These are phyloP conservation scores for Drosophila rubida DNA, from an alignment of 2,888 invertebrate species.

Conservation along the genomic window DNA sequence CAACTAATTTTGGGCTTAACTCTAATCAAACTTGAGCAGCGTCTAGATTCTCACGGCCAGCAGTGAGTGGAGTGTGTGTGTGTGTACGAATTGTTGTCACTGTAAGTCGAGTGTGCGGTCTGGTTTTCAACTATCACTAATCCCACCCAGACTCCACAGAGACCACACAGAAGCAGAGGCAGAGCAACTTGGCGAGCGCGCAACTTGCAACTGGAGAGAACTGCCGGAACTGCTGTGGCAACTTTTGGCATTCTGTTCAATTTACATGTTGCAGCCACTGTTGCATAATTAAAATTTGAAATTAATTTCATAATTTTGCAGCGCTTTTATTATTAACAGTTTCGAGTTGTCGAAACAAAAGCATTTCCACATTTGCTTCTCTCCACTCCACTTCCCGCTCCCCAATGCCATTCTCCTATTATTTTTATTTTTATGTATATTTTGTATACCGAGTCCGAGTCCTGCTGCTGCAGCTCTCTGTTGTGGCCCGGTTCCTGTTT, in stretches of 20 bases:
- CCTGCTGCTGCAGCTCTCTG: slow-evolving; percentile 20
- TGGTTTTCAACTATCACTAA: slow-evolving; percentile 24
- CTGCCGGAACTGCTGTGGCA: slow-evolving; percentile 13
- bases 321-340: slow-evolving; percentile 69
- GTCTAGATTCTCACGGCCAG: slow-evolving; percentile 45
- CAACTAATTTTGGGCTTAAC: slow-evolving; percentile 78
- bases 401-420: not conserved
- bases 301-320: slow-evolving; percentile 78
- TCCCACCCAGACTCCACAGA: slow-evolving; percentile 21
- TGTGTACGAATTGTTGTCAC: slow-evolving; percentile 17
- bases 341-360: slow-evolving; percentile 63
- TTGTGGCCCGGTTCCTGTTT: slow-evolving; percentile 54
- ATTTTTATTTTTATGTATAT: slow-evolving; percentile 2
- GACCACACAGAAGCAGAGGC: slow-evolving; percentile 29
- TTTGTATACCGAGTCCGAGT: not conserved
- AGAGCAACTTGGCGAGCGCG: slow-evolving; percentile 17
- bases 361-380: slow-evolving; percentile 25
- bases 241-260: slow-evolving; percentile 53
- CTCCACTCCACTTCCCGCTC: not conserved
- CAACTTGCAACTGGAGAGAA: slow-evolving; percentile 10
- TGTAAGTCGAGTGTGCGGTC: slow-evolving; percentile 20
- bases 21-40: slow-evolving; percentile 77
- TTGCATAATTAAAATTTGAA: slow-evolving; percentile 79
- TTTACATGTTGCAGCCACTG: slow-evolving; percentile 72
- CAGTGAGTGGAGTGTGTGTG: slow-evolving; percentile 11